Evolutionary conservation across 2,888 invertebrate species (phyloP), one percentile per base, ranked within the genome.

Genomic region (Ganaspis brasiliensis): DNA sequence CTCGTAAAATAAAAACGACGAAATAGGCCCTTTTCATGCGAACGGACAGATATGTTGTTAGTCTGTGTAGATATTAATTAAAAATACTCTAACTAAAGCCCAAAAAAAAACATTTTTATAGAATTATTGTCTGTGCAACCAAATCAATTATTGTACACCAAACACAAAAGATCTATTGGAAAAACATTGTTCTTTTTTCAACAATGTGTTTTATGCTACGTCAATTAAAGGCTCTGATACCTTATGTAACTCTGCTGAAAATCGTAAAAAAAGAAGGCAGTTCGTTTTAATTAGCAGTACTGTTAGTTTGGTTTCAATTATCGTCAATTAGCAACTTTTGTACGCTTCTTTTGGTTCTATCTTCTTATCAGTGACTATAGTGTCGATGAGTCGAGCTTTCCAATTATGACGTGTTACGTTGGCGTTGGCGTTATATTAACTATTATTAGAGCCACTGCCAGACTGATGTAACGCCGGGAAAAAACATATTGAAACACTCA

Each of bases 251-350:
- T 31, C 70, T 49, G 70, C 8, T 52, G 55, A 35, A 12, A 72
- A n/a, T 59, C 61, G 63, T 71, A 40, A 21, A 72, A 74, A 72
- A 59, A 57, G 31, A 19, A 57, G 12, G 67, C 52, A 70, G 73
- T 75, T 55, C 59, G 63, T 73, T 78, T 75, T 71, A 79, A 81
- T 81, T 81, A 75, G 76, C 74, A 35, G 76, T 71, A 74, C 73
- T 79, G 77, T 79, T 73, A 75, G 75, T 79, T 79, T 79, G 76
- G 71, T 73, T 40, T 55, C 81, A 79, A 81, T 81, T 79, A 81
- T 74, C 77, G 74, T 71, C 79, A 76, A 77, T 81, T 67, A 67
- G 67, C 37, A 45, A 45, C 67, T 67, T n/a, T 79, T 76, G 52
- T 74, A 74, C 73, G 77, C 49, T 77, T 55, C 59, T 59, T 40